Conservation (phyloP, 2,113 vertebrate genomes). For the Martes martes region DNA sequence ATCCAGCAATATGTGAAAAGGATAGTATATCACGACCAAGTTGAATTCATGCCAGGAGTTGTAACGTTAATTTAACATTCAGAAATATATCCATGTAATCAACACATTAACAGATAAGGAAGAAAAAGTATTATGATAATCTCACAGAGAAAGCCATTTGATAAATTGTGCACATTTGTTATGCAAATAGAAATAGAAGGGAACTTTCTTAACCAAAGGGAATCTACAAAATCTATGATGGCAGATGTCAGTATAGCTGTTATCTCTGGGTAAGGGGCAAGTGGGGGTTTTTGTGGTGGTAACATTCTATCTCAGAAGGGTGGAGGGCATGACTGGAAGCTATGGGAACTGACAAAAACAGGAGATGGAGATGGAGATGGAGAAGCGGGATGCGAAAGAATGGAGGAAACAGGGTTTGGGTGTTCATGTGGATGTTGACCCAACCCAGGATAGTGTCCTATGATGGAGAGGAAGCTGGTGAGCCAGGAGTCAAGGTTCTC, state of each 20-base stretch:
- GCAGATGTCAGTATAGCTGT: background rate
- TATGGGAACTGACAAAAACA: background rate
- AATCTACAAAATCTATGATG: background rate
- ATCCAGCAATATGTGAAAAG: background rate
- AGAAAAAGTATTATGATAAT: background rate
- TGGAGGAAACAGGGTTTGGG: background rate
- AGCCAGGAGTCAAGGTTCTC: background rate
- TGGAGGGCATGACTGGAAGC: background rate
- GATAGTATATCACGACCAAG: background rate
- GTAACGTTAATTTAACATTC: background rate
- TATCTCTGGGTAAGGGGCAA: background rate
- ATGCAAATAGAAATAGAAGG: background rate
- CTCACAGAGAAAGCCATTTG: background rate
- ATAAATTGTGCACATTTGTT: background rate
- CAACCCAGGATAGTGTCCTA: background rate
- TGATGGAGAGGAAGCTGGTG: background rate
- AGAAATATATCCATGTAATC: background rate
- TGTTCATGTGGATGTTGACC: background rate
- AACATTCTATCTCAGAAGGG: background rate
- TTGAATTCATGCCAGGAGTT: background rate
- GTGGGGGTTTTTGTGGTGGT: background rate
- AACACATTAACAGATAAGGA: background rate
- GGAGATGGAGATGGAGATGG: background rate
- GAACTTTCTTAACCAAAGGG: background rate
- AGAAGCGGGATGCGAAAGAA: background rate